Base-by-base conservation (phyloP, 2,113 vertebrate genomes). In the Triplophysa dalaica region DNA sequence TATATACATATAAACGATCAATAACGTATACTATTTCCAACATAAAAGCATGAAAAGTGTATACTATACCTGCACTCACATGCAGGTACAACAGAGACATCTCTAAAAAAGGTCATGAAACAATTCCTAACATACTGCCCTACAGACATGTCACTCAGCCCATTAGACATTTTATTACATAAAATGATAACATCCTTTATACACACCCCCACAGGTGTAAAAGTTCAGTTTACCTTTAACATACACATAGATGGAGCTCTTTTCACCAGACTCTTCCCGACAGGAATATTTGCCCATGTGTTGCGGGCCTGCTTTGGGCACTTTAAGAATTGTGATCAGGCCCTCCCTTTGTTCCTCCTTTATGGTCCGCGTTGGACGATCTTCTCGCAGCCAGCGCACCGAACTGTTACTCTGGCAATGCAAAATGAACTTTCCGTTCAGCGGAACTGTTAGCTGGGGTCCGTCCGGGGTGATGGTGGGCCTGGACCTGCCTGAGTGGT, bases 281-380 rank as follows among this genome's bases (percentile, higher is more conserved):
- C 98, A 99, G 0, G 91, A 87, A 69, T 97, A 99, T 88, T 86
- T 94, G 81, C 97, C 96, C 50, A 90, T 93, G 75, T 90, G 78
- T 1, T 29, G 21, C 0, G 84, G 77, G 10, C 29, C 72, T 13
- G 86, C 92, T 45, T n/a, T 88, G 65, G 24, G 0, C 76, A 92
- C 68, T 33, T n/a, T 29, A 54, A 91, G 19, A 0, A 70, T 76
- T 13, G 86, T 86, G 79, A 76, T 64, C 26, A 89, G 87, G 2
- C 81, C 52, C 0, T 65, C 41, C 58, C 65, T 82, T 1, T 73
- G 86, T 73, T 89, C 87, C 1, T 75, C 83, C 17, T 85, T 86
- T 10, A 84, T 19, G 65, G 26, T 87, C 9, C 66, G 64, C 1
- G 3, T 26, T 0, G 60, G 82, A 22, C 89, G 80, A n/a, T 87